Base-by-base conservation (phyloP, 1,140 invertebrate species). In the Drosophila yakuba region DNA sequence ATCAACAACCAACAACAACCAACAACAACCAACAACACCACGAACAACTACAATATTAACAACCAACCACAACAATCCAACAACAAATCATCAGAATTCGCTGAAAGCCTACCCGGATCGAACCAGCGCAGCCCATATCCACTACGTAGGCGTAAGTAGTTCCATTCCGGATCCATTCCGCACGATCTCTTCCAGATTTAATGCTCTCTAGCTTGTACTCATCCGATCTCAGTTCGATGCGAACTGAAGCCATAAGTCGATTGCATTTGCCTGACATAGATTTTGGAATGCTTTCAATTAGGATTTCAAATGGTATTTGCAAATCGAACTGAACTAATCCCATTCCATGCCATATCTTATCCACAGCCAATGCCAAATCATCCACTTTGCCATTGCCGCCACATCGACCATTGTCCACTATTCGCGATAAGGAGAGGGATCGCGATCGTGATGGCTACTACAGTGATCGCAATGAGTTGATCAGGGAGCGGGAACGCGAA, bases 101-200 rank as follows among this genome's bases (percentile, higher is more conserved):
- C 96, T 74, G 96, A 97, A 93, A 97, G 96, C 93, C 93, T 97
- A 92, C 96, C 96, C 59, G 94, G 95, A 89, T 96, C 96, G 77
- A 96, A 95, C 93, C 96, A 96, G 93, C 95, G 96, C 85, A 97
- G 96, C 93, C 96, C 96, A 64, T 96, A 97, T 93, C 95, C 95
- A 88, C 94, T 95, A 69, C 94, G 96, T 93, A 95, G 96, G 95
- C 94, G 96, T 97, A 94, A 96, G 95, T 96, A 92, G 84, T 89
- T 84, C 83, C 83, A 86, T 88, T 62, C 48, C 52, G 57, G 63
- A 45, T 35, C 73, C 20, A 20, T 20, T 20, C 20, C 66, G 76
- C 84, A 83, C 73, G 73, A 48, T 68, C 58, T 76, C 57, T 82
- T 57, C 64, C 67, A 80, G 64, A 64, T 44, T 68, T 45, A 58